Percentiles rank a stretch among this genome's conserved stretches.
These are phyloP conservation scores for Meliscaeva auricollis DNA, from an alignment of 2,888 invertebrate genomes.

Conservation along the genomic window DNA sequence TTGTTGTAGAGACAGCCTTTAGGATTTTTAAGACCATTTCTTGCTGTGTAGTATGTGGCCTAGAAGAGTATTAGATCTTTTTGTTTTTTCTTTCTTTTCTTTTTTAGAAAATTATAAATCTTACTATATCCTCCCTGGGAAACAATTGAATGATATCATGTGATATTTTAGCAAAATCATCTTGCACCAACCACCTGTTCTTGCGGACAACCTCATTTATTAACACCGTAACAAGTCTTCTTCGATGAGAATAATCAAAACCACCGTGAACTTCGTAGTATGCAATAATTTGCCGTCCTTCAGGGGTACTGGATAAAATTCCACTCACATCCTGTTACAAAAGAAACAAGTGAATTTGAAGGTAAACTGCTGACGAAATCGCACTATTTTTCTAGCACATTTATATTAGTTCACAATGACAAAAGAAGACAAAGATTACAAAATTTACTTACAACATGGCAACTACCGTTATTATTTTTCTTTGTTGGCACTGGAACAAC, in stretches of 20 bases:
- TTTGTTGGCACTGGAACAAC: background rate
- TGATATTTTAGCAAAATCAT: constrained; percentile 64
- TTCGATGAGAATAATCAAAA: constrained; percentile 65
- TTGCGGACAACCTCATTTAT: constrained; percentile 66
- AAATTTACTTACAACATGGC: constrained; percentile 52
- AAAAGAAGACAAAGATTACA: background rate
- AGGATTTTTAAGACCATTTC: constrained; percentile 61
- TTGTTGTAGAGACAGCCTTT: constrained; percentile 68
- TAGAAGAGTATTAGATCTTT: too few species aligned
- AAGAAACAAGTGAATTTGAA: background rate
- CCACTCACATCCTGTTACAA: constrained; percentile 48
- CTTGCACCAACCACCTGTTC: constrained; percentile 65
- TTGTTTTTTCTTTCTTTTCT: too few species aligned
- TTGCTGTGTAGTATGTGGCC: constrained; percentile 60
- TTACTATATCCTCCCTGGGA: constrained; percentile 65
- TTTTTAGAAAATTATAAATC: background rate
- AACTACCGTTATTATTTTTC: constrained; percentile 19
- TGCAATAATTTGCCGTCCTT: constrained; percentile 64
- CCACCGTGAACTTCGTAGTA: constrained; percentile 66
- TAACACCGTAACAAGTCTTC: constrained; percentile 57
- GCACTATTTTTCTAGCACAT: too few species aligned
- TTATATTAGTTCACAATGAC: background rate
- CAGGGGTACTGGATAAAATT: constrained; percentile 51
- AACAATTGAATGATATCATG: constrained; percentile 54
- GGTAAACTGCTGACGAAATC: too few species aligned